These are phyloP conservation scores for Eumeta japonica DNA, from an alignment of 1,140 invertebrate genomes.

Conservation along the genomic window DNA sequence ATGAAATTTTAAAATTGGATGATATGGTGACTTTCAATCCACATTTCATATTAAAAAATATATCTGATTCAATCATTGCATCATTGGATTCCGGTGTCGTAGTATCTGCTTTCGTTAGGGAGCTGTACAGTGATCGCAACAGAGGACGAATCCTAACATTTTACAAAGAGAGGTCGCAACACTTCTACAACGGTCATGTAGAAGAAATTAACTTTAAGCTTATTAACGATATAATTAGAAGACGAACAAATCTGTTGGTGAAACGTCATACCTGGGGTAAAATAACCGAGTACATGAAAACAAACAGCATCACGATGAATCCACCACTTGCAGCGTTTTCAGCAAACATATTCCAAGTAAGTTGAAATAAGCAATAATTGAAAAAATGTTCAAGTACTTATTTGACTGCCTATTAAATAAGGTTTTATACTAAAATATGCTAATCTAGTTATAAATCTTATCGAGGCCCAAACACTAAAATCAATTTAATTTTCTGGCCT, in stretches of 20 bases:
- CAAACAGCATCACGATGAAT: constrained; percentile 66
- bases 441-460: neutral
- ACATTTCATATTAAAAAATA: constrained; percentile 79
- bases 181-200: constrained; percentile 81
- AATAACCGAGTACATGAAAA: constrained; percentile 73
- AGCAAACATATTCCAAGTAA: constrained; percentile 75
- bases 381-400: too few species aligned
- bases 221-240: constrained; percentile 72
- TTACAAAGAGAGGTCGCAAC: constrained; percentile 80
- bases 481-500: constrained; percentile 2
- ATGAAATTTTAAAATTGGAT: constrained; percentile 79
- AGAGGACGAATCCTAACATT: constrained; percentile 79
- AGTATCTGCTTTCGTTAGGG: constrained; percentile 72
- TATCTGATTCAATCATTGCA: constrained; percentile 72
- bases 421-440: too few species aligned
- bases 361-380: constrained; percentile 10
- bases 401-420: too few species aligned
- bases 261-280: constrained; percentile 76
- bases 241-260: constrained; percentile 75
- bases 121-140: constrained; percentile 73
- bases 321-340: constrained; percentile 75
- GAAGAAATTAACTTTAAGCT: constrained; percentile 80
- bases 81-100: constrained; percentile 66
- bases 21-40: constrained; percentile 87
- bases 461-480: neutral